Evolutionary conservation across 2,888 invertebrate species (phyloP), one percentile per base, ranked within the genome.

Genomic region (Blomia tropicalis): DNA sequence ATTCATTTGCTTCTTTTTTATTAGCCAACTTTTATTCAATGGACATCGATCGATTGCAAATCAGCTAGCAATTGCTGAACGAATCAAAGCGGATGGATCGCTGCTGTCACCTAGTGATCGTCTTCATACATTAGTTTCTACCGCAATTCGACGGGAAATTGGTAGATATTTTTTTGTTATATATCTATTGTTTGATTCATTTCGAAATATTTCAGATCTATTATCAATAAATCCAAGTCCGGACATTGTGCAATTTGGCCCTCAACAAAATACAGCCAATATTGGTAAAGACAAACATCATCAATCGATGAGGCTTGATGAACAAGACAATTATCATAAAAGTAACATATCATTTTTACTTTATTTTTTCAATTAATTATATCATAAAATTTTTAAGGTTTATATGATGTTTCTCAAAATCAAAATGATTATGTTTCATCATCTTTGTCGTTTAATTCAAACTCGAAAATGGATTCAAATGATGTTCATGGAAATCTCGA

Each of bases 91-190:
- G 17, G 87, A 91, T 0, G 89, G 92, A 69, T 90, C 91, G 31
- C 85, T 89, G 0, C 93, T 93, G 72, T 89, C 96, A 0, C 98
- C 92, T 0, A 96, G 96, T 41, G 96, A 98, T 73, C 81, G 89
- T 66, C 77, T 96, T 1, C 77, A 90, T 19, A 86, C 92, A 70
- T 76, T 96, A 0, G 84, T 90, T 77, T 79, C 85, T 69, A 81
- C 86, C 23, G 93, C 92, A 0, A 77, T 91, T 30, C 84, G 87
- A 70, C 81, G 85, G 66, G 89, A 92, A 73, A 84, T 87, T 2
- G 83, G 62, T 62, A 25, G 32, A 58, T 58, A 36, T 54, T 29
- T 19, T 25, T 4, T n/a, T 32, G 11, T n/a, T 22, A 2, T 30
- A 43, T 61, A 17, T 23, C 30, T 53, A n/a, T 29, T 41, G 41